phyloP scores from a whole-genome alignment of 2,888 invertebrate genomes.

The Microplitis deprimator region DNA sequence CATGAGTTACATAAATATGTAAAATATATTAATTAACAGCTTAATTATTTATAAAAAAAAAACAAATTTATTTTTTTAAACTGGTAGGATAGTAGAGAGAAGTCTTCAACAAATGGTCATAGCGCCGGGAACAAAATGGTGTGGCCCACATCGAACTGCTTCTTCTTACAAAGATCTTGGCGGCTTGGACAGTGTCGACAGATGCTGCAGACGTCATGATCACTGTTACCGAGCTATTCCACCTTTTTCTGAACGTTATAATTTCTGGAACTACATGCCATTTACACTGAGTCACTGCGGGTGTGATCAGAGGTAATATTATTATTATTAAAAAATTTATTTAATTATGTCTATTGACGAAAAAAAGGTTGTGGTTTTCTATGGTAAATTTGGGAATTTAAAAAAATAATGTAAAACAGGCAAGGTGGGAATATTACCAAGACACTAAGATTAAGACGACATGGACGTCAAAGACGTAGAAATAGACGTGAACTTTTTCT shows the following conservation, averaged over 20 bases:
- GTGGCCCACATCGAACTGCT: slow-evolving; percentile 78
- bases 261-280: slow-evolving; percentile 80
- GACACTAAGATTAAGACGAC: slow-evolving; percentile 51
- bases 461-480: slow-evolving; percentile 72
- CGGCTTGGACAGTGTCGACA: slow-evolving; percentile 75
- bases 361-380: background rate
- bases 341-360: too few species aligned
- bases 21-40: too few species aligned
- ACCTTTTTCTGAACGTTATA: slow-evolving; percentile 76
- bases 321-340: background rate
- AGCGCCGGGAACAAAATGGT: slow-evolving; percentile 83
- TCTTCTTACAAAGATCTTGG: slow-evolving; percentile 78
- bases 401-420: slow-evolving; percentile 20
- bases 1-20: too few species aligned
- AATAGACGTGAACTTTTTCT: slow-evolving; percentile 80
- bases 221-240: slow-evolving; percentile 79
- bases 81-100: slow-evolving; percentile 48
- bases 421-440: slow-evolving; percentile 2
- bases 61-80: slow-evolving; percentile 4
- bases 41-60: background rate
- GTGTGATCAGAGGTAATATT: slow-evolving; percentile 82
- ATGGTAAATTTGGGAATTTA: background rate
- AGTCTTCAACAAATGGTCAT: slow-evolving; percentile 74
- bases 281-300: slow-evolving; percentile 84
- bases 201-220: slow-evolving; percentile 84